These are phyloP conservation scores for Hassar affinis DNA, from an alignment of 2,113 vertebrate species.

Conservation along the genomic window DNA sequence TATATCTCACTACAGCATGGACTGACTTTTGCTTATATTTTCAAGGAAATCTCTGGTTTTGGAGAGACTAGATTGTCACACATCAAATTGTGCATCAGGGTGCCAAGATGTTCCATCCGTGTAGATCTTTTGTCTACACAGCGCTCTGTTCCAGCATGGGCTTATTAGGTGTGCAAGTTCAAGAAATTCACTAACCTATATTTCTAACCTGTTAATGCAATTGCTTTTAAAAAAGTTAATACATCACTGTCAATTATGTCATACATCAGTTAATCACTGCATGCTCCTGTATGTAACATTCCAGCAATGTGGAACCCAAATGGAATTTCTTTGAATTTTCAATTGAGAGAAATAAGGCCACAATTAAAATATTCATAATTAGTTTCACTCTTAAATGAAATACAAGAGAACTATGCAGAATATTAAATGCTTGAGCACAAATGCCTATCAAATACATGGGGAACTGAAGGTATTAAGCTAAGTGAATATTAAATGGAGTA, in stretches of 20 bases:
- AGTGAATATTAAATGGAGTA: not conserved
- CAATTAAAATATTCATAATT: constrained; percentile 14
- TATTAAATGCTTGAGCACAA: not conserved
- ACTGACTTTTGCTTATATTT: constrained; percentile 5
- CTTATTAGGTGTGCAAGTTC: not conserved
- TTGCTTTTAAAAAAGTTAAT: not conserved
- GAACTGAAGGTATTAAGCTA: not conserved
- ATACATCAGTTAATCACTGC: not conserved
- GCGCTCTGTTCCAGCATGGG: not conserved
- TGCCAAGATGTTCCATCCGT: not conserved
- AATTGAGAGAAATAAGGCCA: not conserved
- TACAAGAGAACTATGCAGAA: not conserved
- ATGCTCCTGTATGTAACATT: not conserved
- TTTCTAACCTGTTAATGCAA: not conserved
- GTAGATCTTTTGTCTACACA: not conserved
- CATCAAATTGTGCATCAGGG: not conserved
- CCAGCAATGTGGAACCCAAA: not conserved
- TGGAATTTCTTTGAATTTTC: not conserved
- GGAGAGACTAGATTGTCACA: not conserved
- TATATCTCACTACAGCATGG: not conserved
- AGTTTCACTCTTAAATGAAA: not conserved
- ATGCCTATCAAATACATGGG: not conserved
- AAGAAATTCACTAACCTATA: not conserved
- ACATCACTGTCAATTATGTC: too few relatives aligned
- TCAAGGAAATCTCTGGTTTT: not conserved